Evolutionary conservation across 2,888 invertebrate genomes (phyloP).

Genomic region (Tetramorium bicarinatum): DNA sequence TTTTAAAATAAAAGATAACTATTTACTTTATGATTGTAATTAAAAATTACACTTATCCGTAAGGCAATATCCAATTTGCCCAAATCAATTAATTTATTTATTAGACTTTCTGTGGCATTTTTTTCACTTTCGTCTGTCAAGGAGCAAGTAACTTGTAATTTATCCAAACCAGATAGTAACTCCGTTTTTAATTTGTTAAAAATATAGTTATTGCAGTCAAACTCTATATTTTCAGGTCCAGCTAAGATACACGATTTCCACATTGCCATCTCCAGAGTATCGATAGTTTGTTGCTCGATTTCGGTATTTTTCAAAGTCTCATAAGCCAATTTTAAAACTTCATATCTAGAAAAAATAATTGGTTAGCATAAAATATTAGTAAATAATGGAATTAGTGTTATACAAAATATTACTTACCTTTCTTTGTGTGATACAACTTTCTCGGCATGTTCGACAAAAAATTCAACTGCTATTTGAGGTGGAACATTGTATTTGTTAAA

Average conservation of each 20-base stretch:
- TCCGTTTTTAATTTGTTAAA: slow-evolving; percentile 82
- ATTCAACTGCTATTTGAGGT: slow-evolving; percentile 89
- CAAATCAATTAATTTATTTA: slow-evolving; percentile 88
- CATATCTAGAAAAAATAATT: slow-evolving; percentile 75
- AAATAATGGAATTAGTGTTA: not conserved
- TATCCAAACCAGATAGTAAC: slow-evolving; percentile 77
- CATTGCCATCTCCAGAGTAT: slow-evolving; percentile 84
- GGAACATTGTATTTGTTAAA: slow-evolving; percentile 89
- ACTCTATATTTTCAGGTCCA: slow-evolving; percentile 80
- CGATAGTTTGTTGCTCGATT: slow-evolving; percentile 77
- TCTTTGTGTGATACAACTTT: slow-evolving; percentile 85
- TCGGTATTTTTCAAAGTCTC: slow-evolving; percentile 79
- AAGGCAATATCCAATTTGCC: slow-evolving; percentile 89
- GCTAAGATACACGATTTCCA: slow-evolving; percentile 85
- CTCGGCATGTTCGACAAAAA: slow-evolving; percentile 88
- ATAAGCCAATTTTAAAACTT: slow-evolving; percentile 81
- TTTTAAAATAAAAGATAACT: slow-evolving; percentile 11
- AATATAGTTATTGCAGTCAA: slow-evolving; percentile 68
- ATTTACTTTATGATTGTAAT: slow-evolving; percentile 82
- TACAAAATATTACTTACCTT: slow-evolving; percentile 70
- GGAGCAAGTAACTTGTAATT: slow-evolving; percentile 76
- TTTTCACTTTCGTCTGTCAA: slow-evolving; percentile 78
- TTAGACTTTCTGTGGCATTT: slow-evolving; percentile 82
- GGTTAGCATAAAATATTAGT: not conserved
- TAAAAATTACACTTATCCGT: slow-evolving; percentile 87